A percentile compares a stretch with the other conserved stretches of the same genome.
These are phyloP conservation scores for Peromyscus eremicus DNA, from an alignment of 2,797 vertebrate genomes.

Conservation along the genomic window DNA sequence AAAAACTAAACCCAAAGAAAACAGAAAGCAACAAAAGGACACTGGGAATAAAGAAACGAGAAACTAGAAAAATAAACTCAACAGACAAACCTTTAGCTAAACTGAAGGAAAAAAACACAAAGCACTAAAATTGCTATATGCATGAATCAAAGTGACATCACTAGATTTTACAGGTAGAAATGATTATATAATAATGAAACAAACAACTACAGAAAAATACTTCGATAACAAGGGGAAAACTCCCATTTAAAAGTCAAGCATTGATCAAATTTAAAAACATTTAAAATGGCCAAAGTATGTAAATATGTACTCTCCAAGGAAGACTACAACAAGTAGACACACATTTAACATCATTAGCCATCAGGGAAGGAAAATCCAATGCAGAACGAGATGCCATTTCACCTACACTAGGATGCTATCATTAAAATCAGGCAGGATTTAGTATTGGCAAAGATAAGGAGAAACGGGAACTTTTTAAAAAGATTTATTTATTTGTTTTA, in stretches of 20 bases:
- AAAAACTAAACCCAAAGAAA: conserved; percentile 43
- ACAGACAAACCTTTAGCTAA: background rate
- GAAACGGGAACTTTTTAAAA: background rate
- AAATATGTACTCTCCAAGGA: background rate
- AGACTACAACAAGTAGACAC: background rate
- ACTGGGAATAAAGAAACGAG: background rate
- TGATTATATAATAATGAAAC: background rate
- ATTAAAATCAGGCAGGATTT: background rate
- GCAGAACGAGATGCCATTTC: background rate
- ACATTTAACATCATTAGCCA: background rate
- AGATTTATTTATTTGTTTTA: no score
- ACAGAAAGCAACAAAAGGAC: background rate
- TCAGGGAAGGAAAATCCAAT: background rate
- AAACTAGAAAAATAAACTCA: conserved; percentile 1
- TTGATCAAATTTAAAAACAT: background rate
- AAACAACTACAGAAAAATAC: background rate
- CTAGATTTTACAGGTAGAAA: conserved; percentile 18
- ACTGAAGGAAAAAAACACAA: background rate
- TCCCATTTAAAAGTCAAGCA: conserved; percentile 8
- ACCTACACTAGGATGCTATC: background rate
- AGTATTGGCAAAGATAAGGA: background rate
- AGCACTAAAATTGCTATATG: background rate
- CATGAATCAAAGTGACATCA: background rate
- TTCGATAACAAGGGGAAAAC: background rate
- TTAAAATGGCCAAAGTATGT: background rate